Conservation (phyloP, 2,113 vertebrate genomes). For the Anthoscopus minutus region DNA sequence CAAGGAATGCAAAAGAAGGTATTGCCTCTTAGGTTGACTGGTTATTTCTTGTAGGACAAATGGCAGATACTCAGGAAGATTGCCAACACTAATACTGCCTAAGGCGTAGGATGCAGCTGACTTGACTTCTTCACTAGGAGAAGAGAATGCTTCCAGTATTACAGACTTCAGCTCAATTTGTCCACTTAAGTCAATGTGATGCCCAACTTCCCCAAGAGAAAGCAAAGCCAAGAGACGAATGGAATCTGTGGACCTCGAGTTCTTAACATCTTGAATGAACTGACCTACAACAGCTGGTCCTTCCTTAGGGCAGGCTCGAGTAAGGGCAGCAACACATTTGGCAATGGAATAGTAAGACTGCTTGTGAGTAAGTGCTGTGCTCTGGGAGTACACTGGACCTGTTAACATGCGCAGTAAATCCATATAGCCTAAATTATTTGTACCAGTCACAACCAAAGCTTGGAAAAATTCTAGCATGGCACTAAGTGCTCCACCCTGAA, state of each 20-base stretch:
- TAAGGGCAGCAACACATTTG: constrained; percentile 96
- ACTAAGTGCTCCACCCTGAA: constrained; percentile 94
- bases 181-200: constrained; percentile 95
- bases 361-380: constrained; percentile 91
- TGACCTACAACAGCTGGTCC: constrained; percentile 96
- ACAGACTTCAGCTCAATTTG: constrained; percentile 96
- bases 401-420: constrained; percentile 96
- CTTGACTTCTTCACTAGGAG: constrained; percentile 97
- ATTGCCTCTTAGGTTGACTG: constrained; percentile 93
- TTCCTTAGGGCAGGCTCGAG: constrained; percentile 91
- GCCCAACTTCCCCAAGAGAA: constrained; percentile 95
- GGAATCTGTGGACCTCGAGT: constrained; percentile 96
- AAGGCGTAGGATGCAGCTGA: constrained; percentile 94
- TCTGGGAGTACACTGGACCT: constrained; percentile 94
- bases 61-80: constrained; percentile 96
- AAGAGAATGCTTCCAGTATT: constrained; percentile 95
- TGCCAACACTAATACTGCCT: constrained; percentile 96
- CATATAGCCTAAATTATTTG: constrained; percentile 92
- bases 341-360: constrained; percentile 99
- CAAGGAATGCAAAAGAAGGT: constrained; percentile 95
- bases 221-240: constrained; percentile 93
- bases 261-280: constrained; percentile 99
- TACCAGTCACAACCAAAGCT: constrained; percentile 90
- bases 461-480: constrained; percentile 99
- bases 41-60: constrained; percentile 98